Percentiles rank a stretch among this genome's conserved stretches.
phyloP scores from a whole-genome alignment of 2,113 vertebrate genomes.

The Solenodon paradoxus region DNA sequence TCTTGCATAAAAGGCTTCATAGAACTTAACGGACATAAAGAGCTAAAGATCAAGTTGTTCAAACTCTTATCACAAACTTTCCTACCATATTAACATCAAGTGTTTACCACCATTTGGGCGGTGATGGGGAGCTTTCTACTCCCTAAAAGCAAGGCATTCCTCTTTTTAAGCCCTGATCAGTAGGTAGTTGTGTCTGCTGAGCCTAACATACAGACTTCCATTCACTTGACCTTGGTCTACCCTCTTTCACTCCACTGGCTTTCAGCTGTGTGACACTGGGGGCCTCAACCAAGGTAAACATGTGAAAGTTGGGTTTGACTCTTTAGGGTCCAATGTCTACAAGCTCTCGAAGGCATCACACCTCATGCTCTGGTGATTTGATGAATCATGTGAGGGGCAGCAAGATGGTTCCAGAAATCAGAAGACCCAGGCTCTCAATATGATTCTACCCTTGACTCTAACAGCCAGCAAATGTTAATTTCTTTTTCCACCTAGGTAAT shows the following conservation, averaged over 20 bases:
- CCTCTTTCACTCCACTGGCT: neutral
- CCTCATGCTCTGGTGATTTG: neutral
- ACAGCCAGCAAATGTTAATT: neutral
- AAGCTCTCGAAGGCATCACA: neutral
- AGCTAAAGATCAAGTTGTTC: neutral
- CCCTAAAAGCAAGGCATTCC: neutral
- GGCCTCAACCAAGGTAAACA: neutral
- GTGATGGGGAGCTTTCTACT: neutral
- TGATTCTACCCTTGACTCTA: neutral
- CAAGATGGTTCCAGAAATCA: neutral
- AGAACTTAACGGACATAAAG: neutral
- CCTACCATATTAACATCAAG: neutral
- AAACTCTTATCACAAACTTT: neutral
- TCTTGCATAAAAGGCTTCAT: neutral
- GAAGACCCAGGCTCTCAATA: neutral
- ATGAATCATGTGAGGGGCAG: neutral
- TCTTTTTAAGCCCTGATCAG: neutral
- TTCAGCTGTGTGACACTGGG: neutral
- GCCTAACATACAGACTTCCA: no score
- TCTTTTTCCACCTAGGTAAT: neutral
- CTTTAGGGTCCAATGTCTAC: neutral
- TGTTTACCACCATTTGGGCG: neutral
- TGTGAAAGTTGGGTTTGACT: neutral
- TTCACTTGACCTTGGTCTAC: neutral
- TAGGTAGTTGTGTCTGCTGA: neutral